Evolutionary conservation across 1,140 invertebrate species (phyloP), one percentile per base, ranked within the genome.

Genomic region (Euura saliciscinereae): DNA sequence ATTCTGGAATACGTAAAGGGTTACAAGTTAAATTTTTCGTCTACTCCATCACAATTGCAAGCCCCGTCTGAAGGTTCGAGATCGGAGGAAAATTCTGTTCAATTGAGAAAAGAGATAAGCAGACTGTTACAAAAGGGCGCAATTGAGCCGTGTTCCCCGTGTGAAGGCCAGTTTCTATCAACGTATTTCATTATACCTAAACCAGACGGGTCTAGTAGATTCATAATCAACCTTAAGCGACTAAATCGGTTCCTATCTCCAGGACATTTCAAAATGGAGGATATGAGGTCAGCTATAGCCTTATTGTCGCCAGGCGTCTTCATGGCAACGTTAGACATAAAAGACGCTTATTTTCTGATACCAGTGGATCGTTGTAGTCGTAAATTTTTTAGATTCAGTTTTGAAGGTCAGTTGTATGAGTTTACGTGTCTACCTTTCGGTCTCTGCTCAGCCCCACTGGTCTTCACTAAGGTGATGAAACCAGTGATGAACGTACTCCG

Each of bases 241-340:
- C 66, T 74, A 65, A 74, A 74, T 68, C 4, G 10, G 44, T 71
- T 68, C 68, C 43, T 43, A 8, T 0, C 59, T 11, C 68, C 74
- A 5, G 45, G 8, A 11, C 68, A 76, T 67, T 78, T 78, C 51
- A 77, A 78, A 66, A 42, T 76, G 43, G 74, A 78, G 72, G 78
- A 79, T 69, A 11, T 75, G 10, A 44, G 73, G 42, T 73, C 68
- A 5, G 78, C 74, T 3, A 44, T 43, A 8, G 76, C 72, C 45
- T 68, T 79, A n/a, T 73, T 76, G 28, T 65, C 59, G 4, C 68
- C 64, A 6, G 68, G 44, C 8, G 51, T 7, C 44, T 76, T 71
- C 44, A 71, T 76, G 71, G 46, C 45, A 28, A 64, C 65, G 7
- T 4, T 77, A 65, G 70, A 77, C 44, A 43, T 77, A 11, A 70